phyloP scores from a whole-genome alignment of 2,113 vertebrate genomes.

The Coregonus clupeaformis region DNA sequence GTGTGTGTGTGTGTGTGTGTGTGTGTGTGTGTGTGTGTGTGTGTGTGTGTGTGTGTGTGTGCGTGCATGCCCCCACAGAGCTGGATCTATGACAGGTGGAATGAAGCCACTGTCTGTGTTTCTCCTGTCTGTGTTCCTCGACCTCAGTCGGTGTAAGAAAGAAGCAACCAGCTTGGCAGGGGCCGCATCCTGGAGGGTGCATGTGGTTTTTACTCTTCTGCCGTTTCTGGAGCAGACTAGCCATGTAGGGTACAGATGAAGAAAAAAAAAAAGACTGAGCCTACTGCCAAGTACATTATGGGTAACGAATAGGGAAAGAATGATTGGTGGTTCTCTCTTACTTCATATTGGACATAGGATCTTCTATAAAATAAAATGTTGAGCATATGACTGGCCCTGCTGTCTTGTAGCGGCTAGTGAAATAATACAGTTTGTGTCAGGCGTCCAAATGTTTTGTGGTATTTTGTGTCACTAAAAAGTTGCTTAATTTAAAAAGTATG shows the following conservation, averaged over 20 bases:
- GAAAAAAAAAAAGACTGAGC: not conserved
- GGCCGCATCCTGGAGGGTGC: slow-evolving; percentile 20
- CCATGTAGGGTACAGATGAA: slow-evolving; percentile 30
- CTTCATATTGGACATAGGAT: slow-evolving; percentile 43
- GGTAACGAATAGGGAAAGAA: slow-evolving; percentile 23
- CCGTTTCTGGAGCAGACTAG: slow-evolving; percentile 27
- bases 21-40: not conserved
- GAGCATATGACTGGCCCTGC: slow-evolving; percentile 33
- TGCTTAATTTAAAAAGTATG: slow-evolving; percentile 20
- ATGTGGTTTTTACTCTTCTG: slow-evolving; percentile 43
- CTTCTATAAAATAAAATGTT: slow-evolving; percentile 37
- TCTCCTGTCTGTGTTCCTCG: slow-evolving; percentile 28
- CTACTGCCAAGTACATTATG: slow-evolving; percentile 25
- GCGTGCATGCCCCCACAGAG: not conserved
- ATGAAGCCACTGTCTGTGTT: slow-evolving; percentile 30
- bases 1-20: too few species aligned
- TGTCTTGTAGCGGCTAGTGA: slow-evolving; percentile 15
- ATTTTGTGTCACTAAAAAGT: slow-evolving; percentile 25
- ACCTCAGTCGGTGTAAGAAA: slow-evolving; percentile 23
- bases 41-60: not conserved
- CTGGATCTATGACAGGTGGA: slow-evolving; percentile 27
- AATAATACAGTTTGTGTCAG: slow-evolving; percentile 1
- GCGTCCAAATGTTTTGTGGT: slow-evolving; percentile 2
- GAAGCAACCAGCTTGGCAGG: slow-evolving; percentile 37
- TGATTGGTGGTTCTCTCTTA: slow-evolving; percentile 23